A percentile compares a stretch with the other conserved stretches of the same genome.
These are phyloP conservation scores for Actias luna DNA, from an alignment of 2,888 invertebrate genomes.

Conservation along the genomic window DNA sequence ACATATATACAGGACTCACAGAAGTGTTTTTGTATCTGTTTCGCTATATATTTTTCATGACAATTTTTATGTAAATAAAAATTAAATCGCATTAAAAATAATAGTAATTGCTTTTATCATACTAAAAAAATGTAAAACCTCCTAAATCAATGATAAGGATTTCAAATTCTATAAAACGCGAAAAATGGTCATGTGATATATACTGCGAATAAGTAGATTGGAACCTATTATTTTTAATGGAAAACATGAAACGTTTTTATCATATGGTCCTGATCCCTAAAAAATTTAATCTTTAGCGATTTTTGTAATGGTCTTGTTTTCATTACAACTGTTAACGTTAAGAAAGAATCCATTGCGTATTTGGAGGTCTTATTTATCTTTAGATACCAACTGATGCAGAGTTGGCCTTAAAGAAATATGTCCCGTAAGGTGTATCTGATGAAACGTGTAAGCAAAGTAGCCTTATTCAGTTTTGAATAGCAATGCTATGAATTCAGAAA, in stretches of 20 bases:
- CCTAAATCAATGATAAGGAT: no score
- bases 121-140: no score
- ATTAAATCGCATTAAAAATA: no score
- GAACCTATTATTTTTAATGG: no score
- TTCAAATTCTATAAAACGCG: no score
- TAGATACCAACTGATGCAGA: background rate
- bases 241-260: no score
- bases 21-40: background rate
- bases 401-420: background rate
- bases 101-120: no score
- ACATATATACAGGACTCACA: conserved; percentile 22
- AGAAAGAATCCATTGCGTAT: background rate
- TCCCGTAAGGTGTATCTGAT: background rate
- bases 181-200: no score
- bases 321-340: background rate
- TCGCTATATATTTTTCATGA: background rate
- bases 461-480: background rate
- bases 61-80: no score
- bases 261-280: no score
- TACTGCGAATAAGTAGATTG: no score
- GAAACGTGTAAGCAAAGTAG: background rate
- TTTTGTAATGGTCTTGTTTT: background rate
- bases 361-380: background rate
- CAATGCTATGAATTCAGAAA: no score
- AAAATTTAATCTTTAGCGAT: background rate